phyloP scores from a whole-genome alignment of 2,113 vertebrate genomes.

The Centropus unirufus region DNA sequence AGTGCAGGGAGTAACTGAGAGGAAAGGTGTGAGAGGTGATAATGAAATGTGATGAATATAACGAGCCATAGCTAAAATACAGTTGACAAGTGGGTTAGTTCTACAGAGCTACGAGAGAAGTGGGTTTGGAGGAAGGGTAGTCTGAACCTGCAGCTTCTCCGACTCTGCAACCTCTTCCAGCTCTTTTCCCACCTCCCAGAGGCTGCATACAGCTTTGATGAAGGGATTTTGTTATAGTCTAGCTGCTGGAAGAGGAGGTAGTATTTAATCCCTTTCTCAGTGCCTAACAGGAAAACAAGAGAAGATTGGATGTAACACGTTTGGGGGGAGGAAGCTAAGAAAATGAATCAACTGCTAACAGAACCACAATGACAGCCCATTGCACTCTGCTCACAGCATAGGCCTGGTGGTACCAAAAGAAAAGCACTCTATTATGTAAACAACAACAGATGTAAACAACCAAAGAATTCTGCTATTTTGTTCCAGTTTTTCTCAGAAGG shows the following conservation, averaged over 20 bases:
- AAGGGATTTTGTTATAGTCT: background rate
- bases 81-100: background rate
- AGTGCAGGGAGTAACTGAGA: background rate
- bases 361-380: background rate
- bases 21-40: background rate
- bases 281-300: background rate
- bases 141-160: background rate
- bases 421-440: no score
- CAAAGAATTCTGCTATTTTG: background rate
- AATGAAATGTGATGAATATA: background rate
- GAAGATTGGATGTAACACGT: background rate
- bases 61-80: background rate
- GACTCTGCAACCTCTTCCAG: background rate
- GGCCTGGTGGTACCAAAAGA: background rate
- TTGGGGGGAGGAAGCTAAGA: background rate
- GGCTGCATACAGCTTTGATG: fast-evolving
- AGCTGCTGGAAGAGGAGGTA: background rate
- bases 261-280: background rate
- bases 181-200: background rate
- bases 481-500: background rate
- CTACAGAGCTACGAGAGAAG: background rate
- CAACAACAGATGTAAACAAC: background rate
- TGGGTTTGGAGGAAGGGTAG: background rate
- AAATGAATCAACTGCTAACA: background rate
- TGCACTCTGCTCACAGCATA: background rate